Conservation (phyloP, 2,888 invertebrate species). For the Macaria liturata region DNA sequence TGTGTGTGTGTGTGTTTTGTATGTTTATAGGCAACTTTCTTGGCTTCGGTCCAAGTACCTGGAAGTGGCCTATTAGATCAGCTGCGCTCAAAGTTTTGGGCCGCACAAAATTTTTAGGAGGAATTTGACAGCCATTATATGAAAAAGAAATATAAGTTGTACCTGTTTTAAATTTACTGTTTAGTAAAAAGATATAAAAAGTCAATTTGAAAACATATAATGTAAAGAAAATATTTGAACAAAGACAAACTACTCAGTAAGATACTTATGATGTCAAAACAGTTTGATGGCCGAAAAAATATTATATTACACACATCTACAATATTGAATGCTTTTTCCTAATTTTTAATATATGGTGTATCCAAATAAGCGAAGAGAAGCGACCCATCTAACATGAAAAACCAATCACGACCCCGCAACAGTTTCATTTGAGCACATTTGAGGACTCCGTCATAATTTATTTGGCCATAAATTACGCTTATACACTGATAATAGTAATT, state of each 20-base stretch:
- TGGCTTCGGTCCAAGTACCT: slow-evolving; percentile 36
- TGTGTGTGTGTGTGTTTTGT: slow-evolving; percentile 19
- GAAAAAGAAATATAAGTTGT: no score
- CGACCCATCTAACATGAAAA: neutral
- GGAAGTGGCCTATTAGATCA: slow-evolving; percentile 29
- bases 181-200: no score
- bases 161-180: no score
- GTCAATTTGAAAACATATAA: no score
- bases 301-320: no score
- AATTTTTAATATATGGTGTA: no score
- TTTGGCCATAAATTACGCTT: slow-evolving; percentile 29
- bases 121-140: no score
- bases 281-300: no score
- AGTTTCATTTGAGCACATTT: slow-evolving; percentile 7
- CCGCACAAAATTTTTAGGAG: slow-evolving; percentile 3
- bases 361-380: neutral
- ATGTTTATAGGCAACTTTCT: slow-evolving; percentile 33
- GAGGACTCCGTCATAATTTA: slow-evolving; percentile 27
- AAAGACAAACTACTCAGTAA: no score
- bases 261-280: no score
- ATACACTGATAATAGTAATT: slow-evolving; percentile 32
- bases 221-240: no score
- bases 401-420: neutral
- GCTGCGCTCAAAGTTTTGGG: slow-evolving; percentile 8
- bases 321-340: no score